phyloP scores from a whole-genome alignment of 2,113 vertebrate species.

The Colistium nudipinnis region DNA sequence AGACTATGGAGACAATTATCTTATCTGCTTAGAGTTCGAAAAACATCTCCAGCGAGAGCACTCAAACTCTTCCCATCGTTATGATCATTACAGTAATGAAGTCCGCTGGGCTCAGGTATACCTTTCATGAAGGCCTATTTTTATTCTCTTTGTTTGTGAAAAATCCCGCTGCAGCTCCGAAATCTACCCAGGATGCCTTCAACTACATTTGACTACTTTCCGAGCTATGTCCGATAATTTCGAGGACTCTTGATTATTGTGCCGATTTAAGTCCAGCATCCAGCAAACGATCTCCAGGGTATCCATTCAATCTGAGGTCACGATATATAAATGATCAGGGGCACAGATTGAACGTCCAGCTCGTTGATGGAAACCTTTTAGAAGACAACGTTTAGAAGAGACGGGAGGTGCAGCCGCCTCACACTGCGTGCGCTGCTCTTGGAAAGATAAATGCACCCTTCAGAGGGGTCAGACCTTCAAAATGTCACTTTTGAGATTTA shows the following conservation, averaged over 20 bases:
- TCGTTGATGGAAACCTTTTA: constrained; percentile 5
- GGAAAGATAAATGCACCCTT: constrained; percentile 61
- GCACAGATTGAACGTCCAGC: neutral
- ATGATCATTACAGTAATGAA: neutral
- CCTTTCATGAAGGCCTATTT: neutral
- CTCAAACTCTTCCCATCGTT: neutral
- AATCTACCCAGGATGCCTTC: neutral
- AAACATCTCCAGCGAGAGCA: neutral
- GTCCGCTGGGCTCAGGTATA: neutral
- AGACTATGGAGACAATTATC: no score
- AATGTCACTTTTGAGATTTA: constrained; percentile 67
- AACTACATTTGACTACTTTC: no score
- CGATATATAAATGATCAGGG: neutral
- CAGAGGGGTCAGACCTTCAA: constrained; percentile 61
- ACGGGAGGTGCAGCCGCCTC: constrained; percentile 8
- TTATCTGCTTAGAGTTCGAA: neutral
- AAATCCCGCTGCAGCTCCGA: no score
- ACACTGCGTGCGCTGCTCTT: constrained; percentile 7
- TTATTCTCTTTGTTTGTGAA: constrained; percentile 3
- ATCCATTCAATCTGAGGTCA: no score
- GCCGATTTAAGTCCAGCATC: no score
- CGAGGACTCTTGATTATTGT: no score
- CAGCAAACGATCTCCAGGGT: no score
- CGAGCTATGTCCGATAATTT: no score
- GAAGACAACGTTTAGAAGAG: neutral